phyloP scores from a whole-genome alignment of 2,113 vertebrate species.

The Bostrychus sinensis region DNA sequence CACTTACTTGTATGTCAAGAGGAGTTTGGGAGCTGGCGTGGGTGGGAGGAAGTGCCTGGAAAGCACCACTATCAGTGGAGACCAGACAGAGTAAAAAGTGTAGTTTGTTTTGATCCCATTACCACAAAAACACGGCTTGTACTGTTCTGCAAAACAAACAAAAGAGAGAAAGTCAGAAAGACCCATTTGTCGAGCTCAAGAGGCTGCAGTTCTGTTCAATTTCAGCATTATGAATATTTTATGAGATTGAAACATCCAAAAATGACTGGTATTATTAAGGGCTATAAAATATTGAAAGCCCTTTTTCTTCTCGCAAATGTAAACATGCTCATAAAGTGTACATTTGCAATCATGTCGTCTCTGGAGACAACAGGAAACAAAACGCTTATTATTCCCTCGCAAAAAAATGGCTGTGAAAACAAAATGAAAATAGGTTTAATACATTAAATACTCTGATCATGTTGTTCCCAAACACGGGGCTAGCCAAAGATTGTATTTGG shows the following conservation, averaged over 20 bases:
- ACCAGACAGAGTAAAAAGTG: conserved; percentile 16
- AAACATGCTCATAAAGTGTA: conserved; percentile 28
- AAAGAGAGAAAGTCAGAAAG: conserved; percentile 25
- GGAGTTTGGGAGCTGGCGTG: conserved; percentile 38
- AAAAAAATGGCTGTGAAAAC: too few species aligned
- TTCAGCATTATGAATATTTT: conserved; percentile 76
- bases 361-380: not conserved
- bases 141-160: conserved; percentile 51
- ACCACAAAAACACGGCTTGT: conserved; percentile 38
- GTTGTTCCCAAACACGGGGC: too few species aligned
- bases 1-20: conserved; percentile 22
- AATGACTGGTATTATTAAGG: conserved; percentile 73
- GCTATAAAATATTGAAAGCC: conserved; percentile 70
- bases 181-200: conserved; percentile 33
- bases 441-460: too few species aligned
- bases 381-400: not conserved
- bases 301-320: conserved; percentile 27
- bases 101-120: conserved; percentile 51
- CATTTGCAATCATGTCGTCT: conserved; percentile 11
- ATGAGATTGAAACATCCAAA: conserved; percentile 70
- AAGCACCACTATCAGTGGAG: conserved; percentile 37
- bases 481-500: too few species aligned
- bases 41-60: conserved; percentile 46
- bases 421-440: too few species aligned
- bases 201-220: conserved; percentile 70